phyloP scores from a whole-genome alignment of 2,113 vertebrate species.

The Thamnophis sirtalis region DNA sequence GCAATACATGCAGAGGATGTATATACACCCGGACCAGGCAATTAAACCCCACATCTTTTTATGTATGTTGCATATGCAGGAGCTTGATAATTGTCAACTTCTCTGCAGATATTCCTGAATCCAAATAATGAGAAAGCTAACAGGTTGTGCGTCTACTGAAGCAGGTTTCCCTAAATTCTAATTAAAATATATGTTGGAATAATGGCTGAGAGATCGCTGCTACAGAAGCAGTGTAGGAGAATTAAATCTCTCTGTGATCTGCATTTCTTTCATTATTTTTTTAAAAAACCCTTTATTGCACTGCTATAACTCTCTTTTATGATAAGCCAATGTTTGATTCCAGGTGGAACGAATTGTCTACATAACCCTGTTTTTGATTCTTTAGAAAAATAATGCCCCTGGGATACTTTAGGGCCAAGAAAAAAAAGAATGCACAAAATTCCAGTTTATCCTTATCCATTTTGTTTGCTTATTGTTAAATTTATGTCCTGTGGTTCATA shows the following conservation, averaged over 20 bases:
- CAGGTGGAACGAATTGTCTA: not conserved
- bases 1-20: not conserved
- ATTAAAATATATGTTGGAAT: not conserved
- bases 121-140: not conserved
- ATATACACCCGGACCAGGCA: not conserved
- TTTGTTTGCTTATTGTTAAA: not conserved
- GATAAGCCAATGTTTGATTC: not conserved
- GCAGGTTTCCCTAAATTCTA: not conserved
- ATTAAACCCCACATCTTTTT: not conserved
- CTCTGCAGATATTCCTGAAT: not conserved
- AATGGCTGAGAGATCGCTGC: not conserved
- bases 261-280: not conserved
- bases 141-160: not conserved
- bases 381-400: not conserved
- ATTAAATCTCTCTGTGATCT: not conserved
- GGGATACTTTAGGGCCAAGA: not conserved
- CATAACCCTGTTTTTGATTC: not conserved
- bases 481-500: not conserved
- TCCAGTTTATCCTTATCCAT: not conserved
- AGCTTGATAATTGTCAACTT: not conserved
- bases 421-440: not conserved
- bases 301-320: not conserved
- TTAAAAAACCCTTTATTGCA: not conserved
- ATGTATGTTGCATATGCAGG: not conserved
- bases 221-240: not conserved